These are phyloP conservation scores for Hypotaenidia philippensis DNA, from an alignment of 2,797 vertebrate species.

Conservation along the genomic window DNA sequence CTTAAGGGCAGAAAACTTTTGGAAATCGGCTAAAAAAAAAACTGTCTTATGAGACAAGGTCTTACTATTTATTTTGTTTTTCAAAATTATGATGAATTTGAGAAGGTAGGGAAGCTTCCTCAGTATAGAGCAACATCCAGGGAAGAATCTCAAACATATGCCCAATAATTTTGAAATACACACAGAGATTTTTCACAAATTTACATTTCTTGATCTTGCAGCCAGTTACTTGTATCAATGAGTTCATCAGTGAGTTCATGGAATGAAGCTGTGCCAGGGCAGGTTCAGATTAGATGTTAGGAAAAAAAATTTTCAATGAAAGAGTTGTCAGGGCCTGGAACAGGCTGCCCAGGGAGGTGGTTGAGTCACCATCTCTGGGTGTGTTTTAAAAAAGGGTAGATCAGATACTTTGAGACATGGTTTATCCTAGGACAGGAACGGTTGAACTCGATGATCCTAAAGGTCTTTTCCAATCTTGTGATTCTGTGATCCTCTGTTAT, in stretches of 20 bases:
- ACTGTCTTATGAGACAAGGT: neutral
- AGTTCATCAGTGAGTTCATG: neutral
- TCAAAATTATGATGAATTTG: neutral
- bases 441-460: no score
- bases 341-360: no score
- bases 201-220: conserved; percentile 4
- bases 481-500: neutral
- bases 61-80: neutral
- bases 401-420: no score
- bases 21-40: neutral
- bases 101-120: neutral
- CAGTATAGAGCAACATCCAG: neutral
- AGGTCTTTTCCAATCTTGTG: no score
- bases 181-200: conserved; percentile 4
- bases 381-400: no score
- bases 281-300: no score
- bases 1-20: neutral
- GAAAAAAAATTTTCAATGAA: no score
- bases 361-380: no score
- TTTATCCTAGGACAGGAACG: no score
- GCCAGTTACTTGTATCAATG: conserved; percentile 33
- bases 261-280: no score
- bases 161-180: neutral
- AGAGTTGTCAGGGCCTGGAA: no score
- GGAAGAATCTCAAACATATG: neutral